phyloP scores from a whole-genome alignment of 2,888 invertebrate species.

The Empis livida region DNA sequence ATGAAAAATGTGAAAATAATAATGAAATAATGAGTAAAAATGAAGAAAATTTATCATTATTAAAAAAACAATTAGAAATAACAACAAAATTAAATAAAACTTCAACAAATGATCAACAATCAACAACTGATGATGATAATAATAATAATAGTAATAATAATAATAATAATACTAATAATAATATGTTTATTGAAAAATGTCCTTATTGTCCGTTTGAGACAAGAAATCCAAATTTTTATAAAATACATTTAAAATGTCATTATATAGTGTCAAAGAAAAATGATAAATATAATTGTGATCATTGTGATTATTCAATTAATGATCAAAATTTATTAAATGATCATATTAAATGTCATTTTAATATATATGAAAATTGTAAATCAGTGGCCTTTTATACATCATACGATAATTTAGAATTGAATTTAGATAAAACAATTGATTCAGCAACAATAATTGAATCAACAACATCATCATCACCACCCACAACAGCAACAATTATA shows the following conservation, averaged over 20 bases:
- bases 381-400: constrained; percentile 31
- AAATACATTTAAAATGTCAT: constrained; percentile 65
- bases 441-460: not conserved
- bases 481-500: not conserved
- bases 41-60: constrained; percentile 1
- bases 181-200: constrained; percentile 38
- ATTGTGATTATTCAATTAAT: constrained; percentile 69
- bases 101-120: not conserved
- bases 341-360: constrained; percentile 68
- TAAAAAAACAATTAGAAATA: constrained; percentile 2
- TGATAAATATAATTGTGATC: constrained; percentile 55
- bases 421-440: constrained; percentile 17
- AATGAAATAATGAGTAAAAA: not conserved
- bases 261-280: constrained; percentile 42
- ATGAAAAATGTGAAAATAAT: not conserved
- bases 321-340: constrained; percentile 63
- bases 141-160: not conserved
- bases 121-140: constrained; percentile 21
- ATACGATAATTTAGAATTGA: constrained; percentile 31
- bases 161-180: constrained; percentile 4
- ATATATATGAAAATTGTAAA: constrained; percentile 27
- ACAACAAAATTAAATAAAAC: not conserved
- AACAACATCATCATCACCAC: not conserved
- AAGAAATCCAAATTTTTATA: constrained; percentile 55
- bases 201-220: constrained; percentile 70